Conservation (phyloP, 2,888 invertebrate genomes). For the Eulithis testata region DNA sequence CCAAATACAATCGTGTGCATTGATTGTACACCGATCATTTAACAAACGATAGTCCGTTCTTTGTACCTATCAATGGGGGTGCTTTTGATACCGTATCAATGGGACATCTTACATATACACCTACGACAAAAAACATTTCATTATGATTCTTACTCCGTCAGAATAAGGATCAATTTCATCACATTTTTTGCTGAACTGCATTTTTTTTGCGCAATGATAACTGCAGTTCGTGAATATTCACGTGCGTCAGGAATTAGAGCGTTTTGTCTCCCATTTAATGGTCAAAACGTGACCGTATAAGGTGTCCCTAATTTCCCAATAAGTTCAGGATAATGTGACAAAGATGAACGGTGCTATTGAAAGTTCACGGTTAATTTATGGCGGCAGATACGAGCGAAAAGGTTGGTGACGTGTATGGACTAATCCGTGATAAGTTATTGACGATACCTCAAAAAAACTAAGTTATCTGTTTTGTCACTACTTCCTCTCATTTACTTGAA, state of each 20-base stretch:
- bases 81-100: conserved; percentile 79
- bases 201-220: conserved; percentile 83
- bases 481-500: too few relatives aligned
- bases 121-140: conserved; percentile 21
- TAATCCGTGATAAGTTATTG: conserved; percentile 55
- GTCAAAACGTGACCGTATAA: conserved; percentile 79
- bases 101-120: conserved; percentile 60
- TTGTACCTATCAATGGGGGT: conserved; percentile 80
- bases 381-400: conserved; percentile 49
- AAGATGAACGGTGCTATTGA: conserved; percentile 67
- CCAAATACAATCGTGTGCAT: conserved; percentile 65
- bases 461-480: background rate
- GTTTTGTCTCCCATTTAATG: conserved; percentile 82
- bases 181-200: conserved; percentile 34
- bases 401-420: conserved; percentile 44
- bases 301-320: conserved; percentile 74
- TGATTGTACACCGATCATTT: conserved; percentile 74
- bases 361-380: conserved; percentile 69
- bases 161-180: conserved; percentile 48
- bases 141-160: conserved; percentile 28
- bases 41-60: conserved; percentile 72
- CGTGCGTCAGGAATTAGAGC: conserved; percentile 77
- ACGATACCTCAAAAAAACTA: conserved; percentile 7
- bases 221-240: conserved; percentile 78
- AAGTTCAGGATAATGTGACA: conserved; percentile 75